Evolutionary conservation across 35 echinoderm and acorn worm species (phyloP), one percentile per base, ranked within the genome.

Genomic region (Acanthaster planci): DNA sequence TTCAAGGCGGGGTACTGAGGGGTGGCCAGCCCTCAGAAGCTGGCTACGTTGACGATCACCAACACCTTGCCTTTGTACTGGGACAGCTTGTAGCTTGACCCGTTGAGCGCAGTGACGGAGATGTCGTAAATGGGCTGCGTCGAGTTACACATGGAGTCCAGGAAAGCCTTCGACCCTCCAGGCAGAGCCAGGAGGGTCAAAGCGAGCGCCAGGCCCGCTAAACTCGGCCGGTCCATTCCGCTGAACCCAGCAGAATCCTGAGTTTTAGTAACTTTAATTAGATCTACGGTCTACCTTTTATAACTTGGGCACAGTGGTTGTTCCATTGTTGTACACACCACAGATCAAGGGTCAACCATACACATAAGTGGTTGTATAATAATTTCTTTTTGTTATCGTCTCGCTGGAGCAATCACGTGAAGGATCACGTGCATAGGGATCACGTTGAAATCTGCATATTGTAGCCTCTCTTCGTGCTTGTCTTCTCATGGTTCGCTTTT

Each of bases 41-140:
- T 89, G 18, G 93, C 93, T 6, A 87, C 86, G 38, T 97, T 97
- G 76, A 97, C 90, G 22, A 97, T 60, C 10, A 97, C 35, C 76
- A 97, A 27, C 4, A 86, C 77, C 44, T 97, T 92, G 21, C 93
- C 93, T 38, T 38, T 51, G 84, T 87, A 91, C 3, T 53, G 37
- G 14, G 64, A 78, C 55, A 95, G 40, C 12, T 72, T 72, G 64
- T 31, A 72, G 0, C 26, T 72, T 7, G 53, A 36, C 19, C 86
- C 86, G 18, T 88, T 77, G 17, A 88, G 51, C 31, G 77, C 21
- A 12, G 37, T 79, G 8, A 88, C 77, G 52, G 54, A 54, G 52
- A 23, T 18, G 14, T 40, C 77, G 16, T 88, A 77, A 53, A 88
- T 88, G 1, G 86, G 80, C 5, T 38, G 27, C 17, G 86, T 40